Evolutionary conservation across 2,888 invertebrate genomes (phyloP), one percentile per base, ranked within the genome.

Genomic region (Leptinotarsa peninsularis): DNA sequence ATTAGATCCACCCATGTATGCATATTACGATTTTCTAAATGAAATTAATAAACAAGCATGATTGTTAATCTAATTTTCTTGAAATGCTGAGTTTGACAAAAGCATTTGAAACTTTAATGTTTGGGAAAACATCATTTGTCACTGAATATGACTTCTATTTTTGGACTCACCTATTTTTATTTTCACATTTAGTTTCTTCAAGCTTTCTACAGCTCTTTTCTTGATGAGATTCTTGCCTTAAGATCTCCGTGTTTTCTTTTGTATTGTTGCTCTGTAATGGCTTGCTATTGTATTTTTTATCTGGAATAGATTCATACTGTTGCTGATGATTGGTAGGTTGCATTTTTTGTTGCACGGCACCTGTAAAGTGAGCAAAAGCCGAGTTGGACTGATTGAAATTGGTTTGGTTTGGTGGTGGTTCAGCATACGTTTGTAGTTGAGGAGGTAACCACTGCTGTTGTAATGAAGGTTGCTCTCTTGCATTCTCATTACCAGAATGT

Each of bases 301-400:
- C 58, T 58, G 21, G 23, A 21, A 27, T 18, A 54, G 18, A 10
- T 43, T 43, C 43, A 43, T 43, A 43, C 43, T 43, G 43, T 43
- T 43, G n/a, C 33, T 27, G 33, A n/a, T 43, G 63, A 63, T n/a
- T 18, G 17, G 4, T 18, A 17, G 63, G 5, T 7, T 17, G 63
- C 4, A n/a, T 15, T 43, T 63, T 63, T 15, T 43, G 3, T 43
- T 63, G 63, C 63, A n/a, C 1, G 3, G n/a, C 66, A 49, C 66
- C 69, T 10, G 67, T 49, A 21, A 80, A 78, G 18, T 78, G 78
- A 2, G 76, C 80, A 52, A 80, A 80, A 5, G 80, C 80, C 3
- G 80, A 78, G 50, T 73, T 78, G 14, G 74, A 54, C 49, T 78
- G 77, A 58, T 73, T 74, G 63, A 78, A 72, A 7, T 52, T 56